Conservation (phyloP, 1,140 invertebrate genomes). For the Drosophila nasuta region DNA sequence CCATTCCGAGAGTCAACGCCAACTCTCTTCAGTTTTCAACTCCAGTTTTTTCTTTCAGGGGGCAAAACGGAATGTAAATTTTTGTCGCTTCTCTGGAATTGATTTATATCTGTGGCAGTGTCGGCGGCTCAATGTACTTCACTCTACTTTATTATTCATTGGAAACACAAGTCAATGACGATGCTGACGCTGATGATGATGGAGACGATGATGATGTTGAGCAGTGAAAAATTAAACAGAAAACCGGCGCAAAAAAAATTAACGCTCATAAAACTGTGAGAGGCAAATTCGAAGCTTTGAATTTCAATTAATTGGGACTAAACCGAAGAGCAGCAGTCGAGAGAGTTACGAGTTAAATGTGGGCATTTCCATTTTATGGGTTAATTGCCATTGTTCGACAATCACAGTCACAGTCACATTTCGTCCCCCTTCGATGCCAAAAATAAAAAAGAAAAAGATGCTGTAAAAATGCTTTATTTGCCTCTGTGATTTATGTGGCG, state of each 20-base stretch:
- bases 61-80: conserved; percentile 75
- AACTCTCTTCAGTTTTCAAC: conserved; percentile 6
- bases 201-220: conserved; percentile 8
- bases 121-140: conserved; percentile 55
- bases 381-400: conserved; percentile 79
- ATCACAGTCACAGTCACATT: conserved; percentile 44
- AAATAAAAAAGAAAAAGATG: conserved; percentile 23
- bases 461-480: conserved; percentile 59
- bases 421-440: conserved; percentile 51
- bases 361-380: conserved; percentile 80
- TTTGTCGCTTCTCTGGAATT: conserved; percentile 79
- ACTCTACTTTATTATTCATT: conserved; percentile 80
- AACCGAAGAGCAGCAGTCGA: conserved; percentile 3
- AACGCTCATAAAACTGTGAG: conserved; percentile 61
- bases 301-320: conserved; percentile 78
- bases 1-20: conserved; percentile 3
- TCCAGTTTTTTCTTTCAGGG: conserved; percentile 1
- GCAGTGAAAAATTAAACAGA: conserved; percentile 65
- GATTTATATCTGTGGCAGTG: conserved; percentile 72
- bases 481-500: conserved; percentile 65
- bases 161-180: conserved; percentile 63
- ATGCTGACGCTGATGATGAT: conserved; percentile 35
- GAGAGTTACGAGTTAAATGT: conserved; percentile 60
- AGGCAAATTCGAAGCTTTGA: conserved; percentile 72
- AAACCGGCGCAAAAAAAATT: conserved; percentile 35